Evolutionary conservation across 2,797 vertebrate genomes (phyloP).

Genomic region (Crenichthys baileyi): DNA sequence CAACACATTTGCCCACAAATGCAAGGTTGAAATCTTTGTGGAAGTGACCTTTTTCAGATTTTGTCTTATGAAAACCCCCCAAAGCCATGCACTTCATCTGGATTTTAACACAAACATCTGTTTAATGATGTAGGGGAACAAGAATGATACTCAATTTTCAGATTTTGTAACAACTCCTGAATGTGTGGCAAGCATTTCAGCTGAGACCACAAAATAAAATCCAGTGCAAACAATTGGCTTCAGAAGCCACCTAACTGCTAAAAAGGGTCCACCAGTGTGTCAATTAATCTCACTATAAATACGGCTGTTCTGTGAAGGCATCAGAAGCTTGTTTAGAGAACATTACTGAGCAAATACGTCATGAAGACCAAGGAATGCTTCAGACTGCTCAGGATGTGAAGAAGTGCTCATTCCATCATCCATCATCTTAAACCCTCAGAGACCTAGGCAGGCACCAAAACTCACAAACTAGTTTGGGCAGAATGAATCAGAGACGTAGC

Average conservation of each 20-base stretch:
- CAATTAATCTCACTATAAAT: too few relatives aligned
- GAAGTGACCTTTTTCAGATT: neutral
- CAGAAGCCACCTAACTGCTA: too few relatives aligned
- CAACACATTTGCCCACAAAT: slow-evolving; percentile 38
- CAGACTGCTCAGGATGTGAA: neutral
- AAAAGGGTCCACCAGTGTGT: too few relatives aligned
- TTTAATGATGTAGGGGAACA: neutral
- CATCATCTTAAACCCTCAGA: neutral
- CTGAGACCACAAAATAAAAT: neutral
- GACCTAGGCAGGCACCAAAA: neutral
- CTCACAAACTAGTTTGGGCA: neutral
- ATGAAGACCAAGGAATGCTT: too few relatives aligned
- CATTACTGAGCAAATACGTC: too few relatives aligned
- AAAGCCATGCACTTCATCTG: neutral
- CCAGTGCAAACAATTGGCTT: too few relatives aligned
- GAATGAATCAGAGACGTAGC: neutral
- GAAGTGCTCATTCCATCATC: neutral
- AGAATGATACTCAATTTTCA: neutral
- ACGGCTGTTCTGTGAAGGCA: too few relatives aligned
- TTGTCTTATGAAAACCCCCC: neutral
- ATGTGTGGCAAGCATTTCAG: neutral
- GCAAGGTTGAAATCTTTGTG: neutral
- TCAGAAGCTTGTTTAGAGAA: too few relatives aligned
- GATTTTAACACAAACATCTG: neutral
- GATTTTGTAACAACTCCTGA: neutral